These are phyloP conservation scores for Prosapia bicincta DNA, from an alignment of 2,888 invertebrate species.

Conservation along the genomic window DNA sequence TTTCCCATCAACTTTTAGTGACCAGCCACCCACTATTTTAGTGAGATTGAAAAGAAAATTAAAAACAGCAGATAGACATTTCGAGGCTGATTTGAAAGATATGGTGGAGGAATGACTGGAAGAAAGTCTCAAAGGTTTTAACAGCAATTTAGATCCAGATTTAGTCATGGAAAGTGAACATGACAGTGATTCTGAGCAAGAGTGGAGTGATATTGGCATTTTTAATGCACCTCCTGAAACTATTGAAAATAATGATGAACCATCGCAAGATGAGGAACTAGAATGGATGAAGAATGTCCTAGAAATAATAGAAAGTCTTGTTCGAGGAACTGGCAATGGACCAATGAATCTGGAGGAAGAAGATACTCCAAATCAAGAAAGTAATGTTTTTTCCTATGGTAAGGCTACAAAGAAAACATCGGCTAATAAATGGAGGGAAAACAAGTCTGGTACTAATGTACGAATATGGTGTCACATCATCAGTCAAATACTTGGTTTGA, in stretches of 20 bases:
- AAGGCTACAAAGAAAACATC: background rate
- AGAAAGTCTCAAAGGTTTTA: no score
- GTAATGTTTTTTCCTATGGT: background rate
- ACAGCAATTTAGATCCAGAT: slow-evolving; percentile 5
- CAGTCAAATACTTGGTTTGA: background rate
- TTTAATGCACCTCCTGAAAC: background rate
- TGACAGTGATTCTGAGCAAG: no score
- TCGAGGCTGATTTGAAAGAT: background rate
- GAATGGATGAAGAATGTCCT: no score
- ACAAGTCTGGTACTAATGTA: background rate
- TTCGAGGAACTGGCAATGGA: background rate
- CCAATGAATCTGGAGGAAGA: no score
- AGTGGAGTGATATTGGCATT: background rate
- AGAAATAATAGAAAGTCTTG: no score
- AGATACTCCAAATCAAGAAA: background rate
- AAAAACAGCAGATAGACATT: no score
- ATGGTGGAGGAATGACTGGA: no score
- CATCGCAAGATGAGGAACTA: background rate
- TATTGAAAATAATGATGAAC: background rate
- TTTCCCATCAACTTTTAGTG: background rate
- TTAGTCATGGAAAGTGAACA: no score
- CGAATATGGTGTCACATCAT: background rate
- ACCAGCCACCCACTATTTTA: no score
- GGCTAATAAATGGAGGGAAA: slow-evolving; percentile 7
- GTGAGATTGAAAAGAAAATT: no score